A percentile compares a stretch with the other conserved stretches of the same genome.
These are phyloP conservation scores for Toxotes lorentzi DNA, from an alignment of 2,797 vertebrate genomes.

Conservation along the genomic window DNA sequence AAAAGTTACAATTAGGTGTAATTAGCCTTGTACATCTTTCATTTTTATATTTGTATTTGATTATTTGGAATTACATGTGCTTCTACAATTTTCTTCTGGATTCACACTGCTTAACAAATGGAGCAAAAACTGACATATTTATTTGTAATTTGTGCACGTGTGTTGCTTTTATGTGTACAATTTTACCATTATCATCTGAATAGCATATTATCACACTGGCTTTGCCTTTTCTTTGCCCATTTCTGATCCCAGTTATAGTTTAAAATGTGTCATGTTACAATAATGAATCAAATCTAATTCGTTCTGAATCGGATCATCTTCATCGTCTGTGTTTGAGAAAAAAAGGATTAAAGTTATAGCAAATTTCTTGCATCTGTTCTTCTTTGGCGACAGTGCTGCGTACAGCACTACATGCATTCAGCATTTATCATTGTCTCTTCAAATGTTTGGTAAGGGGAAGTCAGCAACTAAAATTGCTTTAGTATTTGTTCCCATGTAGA, in stretches of 20 bases:
- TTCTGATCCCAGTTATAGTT: not conserved
- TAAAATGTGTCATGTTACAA: not conserved
- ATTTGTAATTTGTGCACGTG: not conserved
- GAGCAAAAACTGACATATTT: not conserved
- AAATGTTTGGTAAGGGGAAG: not conserved
- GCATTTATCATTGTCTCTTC: conserved; percentile 25
- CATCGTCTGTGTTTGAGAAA: not conserved
- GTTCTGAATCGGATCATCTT: not conserved
- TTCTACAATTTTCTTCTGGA: not conserved
- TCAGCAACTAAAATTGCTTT: not conserved
- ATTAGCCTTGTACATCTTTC: not conserved
- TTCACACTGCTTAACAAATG: not conserved
- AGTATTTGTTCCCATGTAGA: not conserved
- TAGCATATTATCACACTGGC: not conserved
- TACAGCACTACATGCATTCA: not conserved
- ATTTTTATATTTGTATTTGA: not conserved
- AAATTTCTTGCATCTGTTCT: conserved; percentile 10
- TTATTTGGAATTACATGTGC: not conserved
- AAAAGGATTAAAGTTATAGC: not conserved
- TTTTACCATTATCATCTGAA: not conserved
- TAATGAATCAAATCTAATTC: not conserved
- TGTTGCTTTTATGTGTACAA: not conserved
- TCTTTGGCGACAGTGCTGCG: not conserved
- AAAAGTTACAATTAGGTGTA: too few relatives aligned
- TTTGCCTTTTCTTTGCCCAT: not conserved